Conservation (phyloP, 2,888 invertebrate genomes). For the Trissolcus japonicus region DNA sequence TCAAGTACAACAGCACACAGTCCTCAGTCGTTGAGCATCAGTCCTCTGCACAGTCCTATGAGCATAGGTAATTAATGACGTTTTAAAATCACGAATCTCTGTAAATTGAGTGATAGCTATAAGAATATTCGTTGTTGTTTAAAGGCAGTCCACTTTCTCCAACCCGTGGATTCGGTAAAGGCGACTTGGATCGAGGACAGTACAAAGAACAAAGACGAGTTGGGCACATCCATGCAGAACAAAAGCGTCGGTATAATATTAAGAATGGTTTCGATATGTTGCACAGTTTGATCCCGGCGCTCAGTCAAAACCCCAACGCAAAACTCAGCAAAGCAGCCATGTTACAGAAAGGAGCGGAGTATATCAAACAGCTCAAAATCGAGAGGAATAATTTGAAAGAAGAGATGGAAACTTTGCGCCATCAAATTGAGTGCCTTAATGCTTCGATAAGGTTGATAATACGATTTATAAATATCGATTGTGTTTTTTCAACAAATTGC, state of each 20-base stretch:
- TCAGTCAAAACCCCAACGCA: conserved; percentile 91
- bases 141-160: conserved; percentile 82
- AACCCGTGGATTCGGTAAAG: conserved; percentile 74
- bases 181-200: conserved; percentile 78
- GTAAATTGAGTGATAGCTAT: not conserved
- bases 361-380: conserved; percentile 90
- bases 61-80: conserved; percentile 65
- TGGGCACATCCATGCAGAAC: conserved; percentile 96
- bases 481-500: conserved; percentile 19
- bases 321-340: conserved; percentile 97
- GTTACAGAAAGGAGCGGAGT: conserved; percentile 97
- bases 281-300: conserved; percentile 93
- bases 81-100: not conserved
- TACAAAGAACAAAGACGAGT: conserved; percentile 85
- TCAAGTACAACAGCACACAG: conserved; percentile 66
- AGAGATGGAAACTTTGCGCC: conserved; percentile 90
- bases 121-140: conserved; percentile 1
- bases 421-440: conserved; percentile 94
- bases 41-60: conserved; percentile 77
- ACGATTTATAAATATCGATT: conserved; percentile 55
- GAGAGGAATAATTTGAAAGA: conserved; percentile 92
- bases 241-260: conserved; percentile 96
- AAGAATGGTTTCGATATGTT: conserved; percentile 97
- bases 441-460: conserved; percentile 87
- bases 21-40: conserved; percentile 74